Base-by-base conservation (phyloP, 2,113 vertebrate genomes). In the Nothobranchius furzeri region DNA sequence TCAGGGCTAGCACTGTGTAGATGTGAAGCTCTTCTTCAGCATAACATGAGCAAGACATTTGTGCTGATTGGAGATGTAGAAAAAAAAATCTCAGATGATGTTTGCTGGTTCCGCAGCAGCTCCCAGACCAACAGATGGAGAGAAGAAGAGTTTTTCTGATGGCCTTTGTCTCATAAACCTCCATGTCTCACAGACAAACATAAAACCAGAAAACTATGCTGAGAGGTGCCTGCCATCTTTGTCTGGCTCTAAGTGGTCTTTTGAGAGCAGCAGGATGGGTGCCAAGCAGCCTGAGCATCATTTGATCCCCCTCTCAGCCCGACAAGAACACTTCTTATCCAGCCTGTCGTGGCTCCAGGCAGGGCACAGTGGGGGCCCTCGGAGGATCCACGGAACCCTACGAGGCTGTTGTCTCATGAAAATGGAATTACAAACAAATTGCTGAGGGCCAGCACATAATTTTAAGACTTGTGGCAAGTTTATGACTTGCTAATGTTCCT, bases 401-500 rank as follows among this genome's bases (percentile, higher is more conserved):
- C 92, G 94, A 95, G 94, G 94, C 93, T 93, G 95, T 95, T 96
- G 95, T 96, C 95, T 96, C 94, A 93, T 64, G 37, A 95, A 91
- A 95, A 90, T 95, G 94, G 95, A 98, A 98, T 98, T 98, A 96
- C 96, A 98, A 98, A 98, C 95, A 98, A 98, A 98, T 96, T 96
- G 95, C 96, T 95, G 90, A 95, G 94, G 95, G 96, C 95, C 94
- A 93, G 92, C 94, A 95, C 95, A 98, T 98, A 95, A 98, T 98
- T 99, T 96, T 95, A 95, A 96, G 95, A 96, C 94, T 96, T 92
- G 91, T 95, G 94, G 95, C 96, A 98, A 98, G 96, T 98, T 99
- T 98, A 99, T 96, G 95, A 98, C 96, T 98, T 95, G 95, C 95
- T 99, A 98, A 98, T 99, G 95, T 97, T 96, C 94, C 95, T 98